Base-by-base conservation (phyloP, 92 coral and sea anemone species). In the Parazoanthus darwini region DNA sequence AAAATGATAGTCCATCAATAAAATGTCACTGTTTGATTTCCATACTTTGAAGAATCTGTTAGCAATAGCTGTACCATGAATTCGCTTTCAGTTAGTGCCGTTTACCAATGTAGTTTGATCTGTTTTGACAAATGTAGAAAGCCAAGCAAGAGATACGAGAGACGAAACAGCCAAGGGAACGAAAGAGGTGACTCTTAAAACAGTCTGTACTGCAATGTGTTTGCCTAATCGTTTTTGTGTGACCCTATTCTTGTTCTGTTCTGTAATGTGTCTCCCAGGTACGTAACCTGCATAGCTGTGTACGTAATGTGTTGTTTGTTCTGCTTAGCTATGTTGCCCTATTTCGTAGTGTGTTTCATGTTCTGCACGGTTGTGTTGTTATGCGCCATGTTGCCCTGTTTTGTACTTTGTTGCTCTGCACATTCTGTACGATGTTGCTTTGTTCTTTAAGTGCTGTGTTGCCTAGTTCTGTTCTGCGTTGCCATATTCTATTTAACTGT, bases 111-210 rank as follows among this genome's bases (percentile, higher is more conserved):
- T 39, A 1, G 8, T 81, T 36, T 43, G 18, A 46, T 85, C 44
- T 18, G 88, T 43, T 77, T n/a, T 58, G 71, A 66, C 39, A 54
- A 56, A 23, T 65, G 43, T 79, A 97, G 99, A 80, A 95, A 95
- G 89, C 94, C 96, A 58, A 97, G 99, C 82, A 97, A 95, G 63
- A 93, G 98, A 46, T 97, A 97, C 66, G 97, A 94, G 74, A 92
- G 99, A 91, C 88, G 99, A 87, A 92, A 86, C 85, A 89, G 88
- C 81, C 97, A 93, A 87, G 89, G 91, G 44, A 93, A 83, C 81
- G 94, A 94, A 29, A 93, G 91, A 92, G 94, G 99, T 95, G 83
- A 74, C 33, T 9, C 5, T 0, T 16, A 35, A 6, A 35, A 37
- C 22, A 38, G 50, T 77, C 59, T 13, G 5, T 3, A 26, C 9